Base-by-base conservation (phyloP, 1,140 invertebrate species). In the Bemisia tabaci region DNA sequence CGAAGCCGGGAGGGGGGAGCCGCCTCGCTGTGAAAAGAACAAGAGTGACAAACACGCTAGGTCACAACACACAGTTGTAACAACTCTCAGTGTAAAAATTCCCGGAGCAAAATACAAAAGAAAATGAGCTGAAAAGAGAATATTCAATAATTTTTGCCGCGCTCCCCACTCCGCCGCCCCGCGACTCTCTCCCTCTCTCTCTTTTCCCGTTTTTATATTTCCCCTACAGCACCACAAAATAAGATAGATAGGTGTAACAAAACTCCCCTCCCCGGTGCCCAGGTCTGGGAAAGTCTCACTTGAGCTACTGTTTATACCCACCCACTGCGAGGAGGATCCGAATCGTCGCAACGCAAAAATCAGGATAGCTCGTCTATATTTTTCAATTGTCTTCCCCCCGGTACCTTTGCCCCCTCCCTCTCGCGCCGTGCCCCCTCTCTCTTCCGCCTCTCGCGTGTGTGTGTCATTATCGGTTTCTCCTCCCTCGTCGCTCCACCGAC, bases 21-120 rank as follows among this genome's bases (percentile, higher is more conserved):
- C 27, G 67, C 24, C 63, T 9, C 21, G 33, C 33, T 48, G 33
- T 48, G 33, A 48, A 48, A 48, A 48, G 33, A 48, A 48, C 33
- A 48, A 48, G 33, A 48, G 33, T 48, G 33, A 48, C 33, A 48
- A 48, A 48, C 33, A 48, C 33, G 33, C 33, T 48, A 48, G 33
- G 33, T 48, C 33, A 48, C 33, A 48, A 48, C 33, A 48, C 33
- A 48, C 33, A 48, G 33, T 48, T 48, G 33, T 48, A 48, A 48
- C 33, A 48, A 48, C 33, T 48, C 33, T 48, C 17, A 48, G 33
- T 48, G 33, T 48, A 48, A 48, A 48, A 48, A 48, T 48, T 48
- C 33, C 33, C 33, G 5, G 33, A 48, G 33, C 33, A 48, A 48
- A 48, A 17, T 48, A 48, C 33, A 48, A 48, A 48, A 48, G 33